phyloP scores from a whole-genome alignment of 1,140 invertebrate genomes.

The Carposina sasakii region DNA sequence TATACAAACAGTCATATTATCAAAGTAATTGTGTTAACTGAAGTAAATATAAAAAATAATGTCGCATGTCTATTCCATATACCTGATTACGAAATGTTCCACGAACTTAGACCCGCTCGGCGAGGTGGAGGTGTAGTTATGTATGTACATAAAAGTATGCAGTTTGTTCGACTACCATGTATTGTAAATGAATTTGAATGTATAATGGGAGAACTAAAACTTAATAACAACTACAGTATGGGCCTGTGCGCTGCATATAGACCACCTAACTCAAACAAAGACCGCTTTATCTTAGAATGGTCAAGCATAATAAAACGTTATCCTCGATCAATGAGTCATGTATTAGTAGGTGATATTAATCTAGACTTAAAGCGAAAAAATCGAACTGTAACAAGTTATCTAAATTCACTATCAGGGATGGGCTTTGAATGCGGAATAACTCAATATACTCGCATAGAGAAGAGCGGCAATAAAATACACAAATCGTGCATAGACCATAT shows the following conservation, averaged over 20 bases:
- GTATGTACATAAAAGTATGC: conserved; percentile 3
- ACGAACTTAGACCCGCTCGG: background rate
- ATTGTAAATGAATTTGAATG: background rate
- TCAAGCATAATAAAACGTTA: background rate
- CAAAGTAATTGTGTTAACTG: conserved; percentile 1
- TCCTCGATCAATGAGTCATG: background rate
- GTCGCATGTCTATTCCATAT: background rate
- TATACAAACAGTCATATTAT: background rate
- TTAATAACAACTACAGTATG: background rate
- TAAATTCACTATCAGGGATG: no score
- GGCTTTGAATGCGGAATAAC: no score
- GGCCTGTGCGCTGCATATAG: background rate
- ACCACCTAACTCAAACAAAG: background rate
- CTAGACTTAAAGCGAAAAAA: no score
- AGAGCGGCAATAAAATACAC: no score
- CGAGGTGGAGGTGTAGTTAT: conserved; percentile 6
- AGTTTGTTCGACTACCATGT: background rate
- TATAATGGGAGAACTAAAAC: background rate
- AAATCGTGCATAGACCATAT: no score
- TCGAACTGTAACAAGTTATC: no score
- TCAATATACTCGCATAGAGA: no score
- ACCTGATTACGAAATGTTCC: conserved; percentile 3
- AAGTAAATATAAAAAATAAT: background rate
- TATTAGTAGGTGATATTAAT: no score
- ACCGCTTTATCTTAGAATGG: background rate